These are phyloP conservation scores for Xiphias gladius DNA, from an alignment of 2,113 vertebrate genomes.

Conservation along the genomic window DNA sequence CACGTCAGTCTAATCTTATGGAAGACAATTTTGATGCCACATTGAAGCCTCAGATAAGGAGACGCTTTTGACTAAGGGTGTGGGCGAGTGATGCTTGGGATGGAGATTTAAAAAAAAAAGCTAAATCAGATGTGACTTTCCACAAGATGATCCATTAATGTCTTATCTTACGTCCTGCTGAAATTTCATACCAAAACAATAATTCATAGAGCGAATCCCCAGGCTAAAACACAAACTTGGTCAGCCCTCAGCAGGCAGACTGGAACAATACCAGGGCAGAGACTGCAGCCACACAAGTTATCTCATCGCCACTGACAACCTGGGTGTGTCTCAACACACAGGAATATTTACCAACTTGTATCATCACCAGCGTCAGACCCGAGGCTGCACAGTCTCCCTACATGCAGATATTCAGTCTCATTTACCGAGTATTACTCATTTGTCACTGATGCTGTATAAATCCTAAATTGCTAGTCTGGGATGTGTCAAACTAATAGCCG, in stretches of 20 bases:
- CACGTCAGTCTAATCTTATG: constrained; percentile 20
- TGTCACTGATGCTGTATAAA: not conserved
- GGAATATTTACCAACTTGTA: constrained; percentile 62
- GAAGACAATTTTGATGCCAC: constrained; percentile 26
- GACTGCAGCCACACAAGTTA: constrained; percentile 78
- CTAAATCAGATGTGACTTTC: constrained; percentile 22
- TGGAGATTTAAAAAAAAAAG: not conserved
- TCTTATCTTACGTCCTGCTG: not conserved
- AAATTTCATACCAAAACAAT: not conserved
- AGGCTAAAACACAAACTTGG: constrained; percentile 36
- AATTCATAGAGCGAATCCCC: not conserved
- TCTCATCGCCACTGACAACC: constrained; percentile 74
- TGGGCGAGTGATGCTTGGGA: constrained; percentile 25
- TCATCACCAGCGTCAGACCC: constrained; percentile 46
- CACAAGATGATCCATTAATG: not conserved
- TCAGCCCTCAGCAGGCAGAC: constrained; percentile 25
- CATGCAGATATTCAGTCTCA: not conserved
- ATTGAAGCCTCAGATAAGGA: constrained; percentile 8
- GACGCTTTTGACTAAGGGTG: constrained; percentile 44
- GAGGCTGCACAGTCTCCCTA: not conserved
- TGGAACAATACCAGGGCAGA: constrained; percentile 56
- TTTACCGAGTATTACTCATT: not conserved
- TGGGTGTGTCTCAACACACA: constrained; percentile 83
- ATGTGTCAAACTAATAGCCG: constrained; percentile 20
- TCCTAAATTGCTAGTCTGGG: not conserved